Evolutionary conservation across 2,888 invertebrate genomes (phyloP).

Genomic region (Allolobophora icterica): DNA sequence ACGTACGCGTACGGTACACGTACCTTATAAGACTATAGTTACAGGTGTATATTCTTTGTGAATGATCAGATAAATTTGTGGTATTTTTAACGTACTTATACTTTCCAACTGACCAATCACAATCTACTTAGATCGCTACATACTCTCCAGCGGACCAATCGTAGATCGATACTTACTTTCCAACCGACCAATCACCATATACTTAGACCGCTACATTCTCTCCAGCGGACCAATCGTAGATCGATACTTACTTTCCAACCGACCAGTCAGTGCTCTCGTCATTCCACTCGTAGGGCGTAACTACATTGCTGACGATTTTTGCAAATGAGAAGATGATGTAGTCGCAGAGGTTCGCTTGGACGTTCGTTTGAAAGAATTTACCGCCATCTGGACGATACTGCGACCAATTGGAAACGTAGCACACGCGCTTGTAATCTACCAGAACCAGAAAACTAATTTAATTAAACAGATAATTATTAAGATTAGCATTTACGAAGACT

Average conservation of each 20-base stretch:
- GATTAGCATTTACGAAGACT: too few relatives aligned
- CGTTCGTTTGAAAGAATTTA: slow-evolving; percentile 46
- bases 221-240: background rate
- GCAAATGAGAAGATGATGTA: slow-evolving; percentile 87
- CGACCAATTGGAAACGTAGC: slow-evolving; percentile 56
- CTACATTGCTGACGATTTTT: slow-evolving; percentile 73
- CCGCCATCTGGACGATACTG: slow-evolving; percentile 43
- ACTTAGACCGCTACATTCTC: too few relatives aligned
- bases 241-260: slow-evolving; percentile 9
- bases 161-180: background rate
- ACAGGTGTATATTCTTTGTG: too few relatives aligned
- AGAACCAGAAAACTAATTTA: background rate
- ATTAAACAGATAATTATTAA: too few relatives aligned
- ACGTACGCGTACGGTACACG: too few relatives aligned
- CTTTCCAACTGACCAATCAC: too few relatives aligned
- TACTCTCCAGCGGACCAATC: too few relatives aligned
- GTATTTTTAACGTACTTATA: too few relatives aligned
- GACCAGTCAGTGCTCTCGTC: slow-evolving; percentile 24
- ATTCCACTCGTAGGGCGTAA: slow-evolving; percentile 68
- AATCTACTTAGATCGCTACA: too few relatives aligned
- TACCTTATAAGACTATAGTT: too few relatives aligned
- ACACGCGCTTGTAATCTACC: slow-evolving; percentile 48
- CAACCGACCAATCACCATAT: background rate
- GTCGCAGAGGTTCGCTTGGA: slow-evolving; percentile 75
- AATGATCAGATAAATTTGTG: too few relatives aligned